Base-by-base conservation (phyloP, 2,113 vertebrate genomes). In the Silurus glanis region DNA sequence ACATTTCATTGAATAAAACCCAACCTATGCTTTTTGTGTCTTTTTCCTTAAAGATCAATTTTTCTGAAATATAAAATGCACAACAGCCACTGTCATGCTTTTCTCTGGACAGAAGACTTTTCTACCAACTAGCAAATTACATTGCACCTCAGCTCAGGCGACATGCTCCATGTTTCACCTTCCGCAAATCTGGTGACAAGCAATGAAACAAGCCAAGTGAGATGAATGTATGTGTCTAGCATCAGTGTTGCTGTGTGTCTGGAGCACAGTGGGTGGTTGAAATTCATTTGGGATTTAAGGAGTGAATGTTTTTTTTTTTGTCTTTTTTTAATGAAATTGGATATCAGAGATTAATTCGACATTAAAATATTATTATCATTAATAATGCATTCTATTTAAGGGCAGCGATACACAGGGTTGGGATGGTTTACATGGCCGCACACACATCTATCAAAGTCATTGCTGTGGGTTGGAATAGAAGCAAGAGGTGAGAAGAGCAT, bases 51-150 rank as follows among this genome's bases (percentile, higher is more conserved):
- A 23, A 25, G n/a, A 28, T 10, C 9, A 75, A 12, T 55, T 17
- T 61, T 67, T 82, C n/a, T 80, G 8, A 45, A 5, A 37, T 59
- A 9, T 45, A 59, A 37, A 37, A 45, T 8, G 19, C 78, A 59
- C 78, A 58, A 9, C 51, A 79, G 75, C 53, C 53, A 37, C 55
- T 37, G 16, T 58, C 55, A 59, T 37, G 78, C 55, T 59, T 79
- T 79, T 16, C n/a, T 55, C 76, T 59, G 25, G 7, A 58, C 75
- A 79, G 1, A 28, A 53, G 53, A 80, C 56, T 80, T 89, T 85
- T 90, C 82, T 88, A 85, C 87, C 85, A 84, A 88, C 61, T 89
- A 83, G 87, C 85, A 89, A 83, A 91, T 90, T 88, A 84, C 87
- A 84, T 59, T 16, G 80, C 83, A 64, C 56, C 74, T 74, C 79